Evolutionary conservation across 2,888 invertebrate genomes (phyloP).

Genomic region (Dioctria rufipes): DNA sequence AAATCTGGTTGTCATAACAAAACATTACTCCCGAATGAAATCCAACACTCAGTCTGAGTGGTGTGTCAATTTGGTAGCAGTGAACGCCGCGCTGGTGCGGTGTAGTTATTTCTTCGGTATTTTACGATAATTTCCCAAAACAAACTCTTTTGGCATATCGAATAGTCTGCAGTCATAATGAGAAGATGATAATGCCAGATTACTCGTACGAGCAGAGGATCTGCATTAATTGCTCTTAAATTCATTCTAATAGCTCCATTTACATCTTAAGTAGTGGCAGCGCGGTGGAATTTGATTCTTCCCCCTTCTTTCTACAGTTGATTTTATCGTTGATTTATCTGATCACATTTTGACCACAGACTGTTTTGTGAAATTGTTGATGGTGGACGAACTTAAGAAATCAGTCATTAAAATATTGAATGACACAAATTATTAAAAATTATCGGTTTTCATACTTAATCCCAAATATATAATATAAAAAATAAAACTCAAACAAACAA

Average conservation of each 20-base stretch:
- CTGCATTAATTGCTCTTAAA: not conserved
- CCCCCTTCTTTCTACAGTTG: too few species aligned
- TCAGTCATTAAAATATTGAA: too few species aligned
- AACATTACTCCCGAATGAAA: constrained; percentile 26
- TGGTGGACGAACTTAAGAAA: too few species aligned
- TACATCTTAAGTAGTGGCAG: not conserved
- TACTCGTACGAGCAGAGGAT: not conserved
- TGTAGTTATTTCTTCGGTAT: not conserved
- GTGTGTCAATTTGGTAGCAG: not conserved
- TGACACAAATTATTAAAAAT: too few species aligned
- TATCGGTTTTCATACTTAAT: too few species aligned
- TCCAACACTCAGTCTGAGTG: constrained; percentile 2
- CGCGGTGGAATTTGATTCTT: too few species aligned
- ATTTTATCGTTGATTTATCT: too few species aligned
- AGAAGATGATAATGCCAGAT: not conserved
- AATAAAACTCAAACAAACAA: too few species aligned
- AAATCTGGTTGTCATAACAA: not conserved
- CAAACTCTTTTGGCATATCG: not conserved
- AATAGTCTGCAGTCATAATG: not conserved
- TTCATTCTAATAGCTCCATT: not conserved
- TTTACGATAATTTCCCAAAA: not conserved
- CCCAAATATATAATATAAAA: too few species aligned
- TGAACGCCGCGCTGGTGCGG: not conserved
- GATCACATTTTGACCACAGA: too few species aligned
- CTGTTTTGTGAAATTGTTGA: too few species aligned